These are phyloP conservation scores for Alviniconcha marisindica DNA, from an alignment of 1,140 invertebrate species.

Conservation along the genomic window DNA sequence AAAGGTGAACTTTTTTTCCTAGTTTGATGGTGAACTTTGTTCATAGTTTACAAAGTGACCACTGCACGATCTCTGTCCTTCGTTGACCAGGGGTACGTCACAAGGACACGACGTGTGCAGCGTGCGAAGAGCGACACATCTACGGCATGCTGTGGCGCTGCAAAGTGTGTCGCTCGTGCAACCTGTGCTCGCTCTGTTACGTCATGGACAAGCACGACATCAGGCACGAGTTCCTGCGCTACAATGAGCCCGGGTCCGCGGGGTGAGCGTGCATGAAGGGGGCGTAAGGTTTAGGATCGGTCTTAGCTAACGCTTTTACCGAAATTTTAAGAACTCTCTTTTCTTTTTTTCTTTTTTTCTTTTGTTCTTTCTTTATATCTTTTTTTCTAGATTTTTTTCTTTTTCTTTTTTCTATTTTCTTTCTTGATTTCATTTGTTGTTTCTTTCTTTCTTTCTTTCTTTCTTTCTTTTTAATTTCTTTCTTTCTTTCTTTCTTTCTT, in stretches of 20 bases:
- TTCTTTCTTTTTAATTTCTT: too few relatives aligned
- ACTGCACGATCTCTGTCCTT: background rate
- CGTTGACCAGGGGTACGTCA: constrained; percentile 34
- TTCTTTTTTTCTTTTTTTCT: too few relatives aligned
- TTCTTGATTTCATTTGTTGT: too few relatives aligned
- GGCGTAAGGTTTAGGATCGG: background rate
- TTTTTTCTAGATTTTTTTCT: too few relatives aligned
- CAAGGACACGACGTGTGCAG: constrained; percentile 13
- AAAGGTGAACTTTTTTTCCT: background rate
- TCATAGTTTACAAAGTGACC: background rate
- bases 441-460: too few relatives aligned
- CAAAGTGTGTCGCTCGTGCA: constrained; percentile 18
- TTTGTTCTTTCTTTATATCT: too few relatives aligned
- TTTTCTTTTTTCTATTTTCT: too few relatives aligned
- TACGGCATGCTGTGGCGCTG: constrained; percentile 44
- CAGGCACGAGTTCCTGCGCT: constrained; percentile 37
- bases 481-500: too few relatives aligned
- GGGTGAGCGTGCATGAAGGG: too few relatives aligned
- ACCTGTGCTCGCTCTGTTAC: constrained; percentile 45
- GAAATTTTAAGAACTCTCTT: too few relatives aligned
- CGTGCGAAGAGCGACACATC: constrained; percentile 22
- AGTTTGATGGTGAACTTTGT: background rate
- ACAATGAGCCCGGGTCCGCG: background rate
- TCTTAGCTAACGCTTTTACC: background rate
- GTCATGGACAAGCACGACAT: constrained; percentile 45